These are phyloP conservation scores for Neodiprion lecontei DNA, from an alignment of 1,140 invertebrate genomes.

Conservation along the genomic window DNA sequence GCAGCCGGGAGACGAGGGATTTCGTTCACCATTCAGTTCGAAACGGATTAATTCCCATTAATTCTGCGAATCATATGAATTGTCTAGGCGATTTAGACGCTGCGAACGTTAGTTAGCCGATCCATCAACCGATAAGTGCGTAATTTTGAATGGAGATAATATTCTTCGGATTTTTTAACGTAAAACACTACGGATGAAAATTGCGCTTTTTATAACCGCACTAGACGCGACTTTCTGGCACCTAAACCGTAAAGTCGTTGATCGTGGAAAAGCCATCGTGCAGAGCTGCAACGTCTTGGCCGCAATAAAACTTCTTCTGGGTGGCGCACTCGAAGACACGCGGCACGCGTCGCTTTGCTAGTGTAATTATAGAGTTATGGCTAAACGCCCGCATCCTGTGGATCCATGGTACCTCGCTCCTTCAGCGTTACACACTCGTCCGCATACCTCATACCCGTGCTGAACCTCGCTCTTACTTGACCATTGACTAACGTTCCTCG, in stretches of 20 bases:
- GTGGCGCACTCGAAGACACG: background rate
- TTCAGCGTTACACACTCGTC: background rate
- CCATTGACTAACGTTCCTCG: background rate
- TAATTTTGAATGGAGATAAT: background rate
- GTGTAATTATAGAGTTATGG: slow-evolving; percentile 14
- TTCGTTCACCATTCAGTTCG: background rate
- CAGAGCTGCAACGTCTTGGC: background rate
- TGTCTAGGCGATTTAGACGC: slow-evolving; percentile 44
- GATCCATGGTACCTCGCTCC: background rate
- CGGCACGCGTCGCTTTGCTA: slow-evolving; percentile 6
- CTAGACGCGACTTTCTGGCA: too few species aligned
- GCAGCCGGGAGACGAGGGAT: background rate
- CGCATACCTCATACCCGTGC: background rate
- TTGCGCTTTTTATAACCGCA: too few species aligned
- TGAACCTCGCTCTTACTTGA: background rate
- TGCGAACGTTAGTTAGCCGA: slow-evolving; percentile 42
- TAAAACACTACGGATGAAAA: too few species aligned
- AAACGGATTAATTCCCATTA: slow-evolving; percentile 43
- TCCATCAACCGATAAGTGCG: slow-evolving; percentile 30
- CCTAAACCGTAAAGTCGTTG: too few species aligned
- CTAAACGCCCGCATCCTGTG: slow-evolving; percentile 15
- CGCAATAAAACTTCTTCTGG: slow-evolving; percentile 12
- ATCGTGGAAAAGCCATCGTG: too few species aligned
- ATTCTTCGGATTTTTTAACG: too few species aligned
- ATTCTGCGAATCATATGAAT: slow-evolving; percentile 42